Evolutionary conservation across 2,113 vertebrate genomes (phyloP), one percentile per base, ranked within the genome.

Genomic region (Dipodomys stephensi): DNA sequence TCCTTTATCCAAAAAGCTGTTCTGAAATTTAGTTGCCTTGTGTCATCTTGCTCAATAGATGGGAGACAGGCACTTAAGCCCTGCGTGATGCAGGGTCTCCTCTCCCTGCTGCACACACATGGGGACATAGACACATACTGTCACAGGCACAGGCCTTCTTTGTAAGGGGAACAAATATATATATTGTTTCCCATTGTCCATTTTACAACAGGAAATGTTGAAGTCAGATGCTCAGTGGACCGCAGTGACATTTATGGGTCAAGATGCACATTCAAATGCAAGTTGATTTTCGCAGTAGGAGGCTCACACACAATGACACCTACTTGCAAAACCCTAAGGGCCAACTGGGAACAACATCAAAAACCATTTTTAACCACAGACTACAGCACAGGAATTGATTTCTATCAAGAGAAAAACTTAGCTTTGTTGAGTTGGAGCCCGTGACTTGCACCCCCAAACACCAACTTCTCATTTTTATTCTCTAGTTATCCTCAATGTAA

Each of bases 231-330:
- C 95, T 98, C 98, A 97, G 95, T 94, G 97, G 97, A 98, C 97
- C 98, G 98, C 94, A 94, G 90, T 98, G 97, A 98, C 97, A 98
- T 98, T 98, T 98, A 98, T 97, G 98, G 98, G 98, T 98, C 98
- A 98, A 95, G 97, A 97, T 97, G 94, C 97, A 97, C 98, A 98
- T 98, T 98, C 98, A 98, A 97, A 98, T 97, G 97, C 96, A 98
- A 98, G 97, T 91, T 98, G 98, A 98, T 98, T 98, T 97, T 97
- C 98, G 97, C 97, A 98, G 97, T 89, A 96, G 96, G 97, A 92
- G 87, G 96, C 96, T 97, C 97, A 98, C 96, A 97, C 96, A 98
- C 97, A 97, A 97, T 98, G 97, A 98, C 98, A 98, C 97, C 97
- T 97, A 94, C 97, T 97, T 91, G 92, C 92, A 98, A 98, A 93